phyloP scores from a whole-genome alignment of 2,797 vertebrate species.

The Scomberomorus guttatus region DNA sequence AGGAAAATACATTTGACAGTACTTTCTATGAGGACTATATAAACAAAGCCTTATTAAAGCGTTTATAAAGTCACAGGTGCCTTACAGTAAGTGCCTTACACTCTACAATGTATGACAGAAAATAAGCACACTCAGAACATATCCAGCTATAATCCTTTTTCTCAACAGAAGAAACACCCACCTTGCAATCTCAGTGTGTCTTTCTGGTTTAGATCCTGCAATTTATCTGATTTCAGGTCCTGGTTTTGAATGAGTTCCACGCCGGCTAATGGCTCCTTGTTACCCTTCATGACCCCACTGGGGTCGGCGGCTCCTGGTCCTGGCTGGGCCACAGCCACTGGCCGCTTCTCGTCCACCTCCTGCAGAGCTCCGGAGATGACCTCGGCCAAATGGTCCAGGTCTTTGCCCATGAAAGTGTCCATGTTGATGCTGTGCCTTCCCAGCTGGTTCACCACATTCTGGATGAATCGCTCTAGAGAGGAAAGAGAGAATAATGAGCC shows the following conservation, averaged over 20 bases:
- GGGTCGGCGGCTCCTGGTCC: constrained; percentile 49
- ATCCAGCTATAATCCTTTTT: constrained; percentile 23
- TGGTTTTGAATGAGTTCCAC: constrained; percentile 54
- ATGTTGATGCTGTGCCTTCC: constrained; percentile 84
- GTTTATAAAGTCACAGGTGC: constrained; percentile 30
- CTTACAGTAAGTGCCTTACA: background rate
- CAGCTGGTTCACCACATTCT: constrained; percentile 88
- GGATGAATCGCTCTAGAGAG: constrained; percentile 87
- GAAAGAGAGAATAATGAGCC: background rate
- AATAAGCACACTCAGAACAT: constrained; percentile 18
- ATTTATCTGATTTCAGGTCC: constrained; percentile 59
- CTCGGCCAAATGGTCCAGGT: constrained; percentile 87
- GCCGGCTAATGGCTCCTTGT: constrained; percentile 52
- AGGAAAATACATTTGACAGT: constrained; percentile 57
- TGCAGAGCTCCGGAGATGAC: constrained; percentile 86
- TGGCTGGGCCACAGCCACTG: constrained; percentile 47
- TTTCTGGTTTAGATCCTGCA: constrained; percentile 51
- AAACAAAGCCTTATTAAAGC: constrained; percentile 35
- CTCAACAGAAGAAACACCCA: constrained; percentile 31
- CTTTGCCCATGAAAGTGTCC: constrained; percentile 83
- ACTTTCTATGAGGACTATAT: constrained; percentile 34
- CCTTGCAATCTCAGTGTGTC: constrained; percentile 59
- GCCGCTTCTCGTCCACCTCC: constrained; percentile 69
- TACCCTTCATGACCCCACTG: constrained; percentile 58
- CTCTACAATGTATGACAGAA: constrained; percentile 15